Evolutionary conservation across 2,888 invertebrate species (phyloP), one percentile per base, ranked within the genome.

Genomic region (Chrysotoxum bicinctum): DNA sequence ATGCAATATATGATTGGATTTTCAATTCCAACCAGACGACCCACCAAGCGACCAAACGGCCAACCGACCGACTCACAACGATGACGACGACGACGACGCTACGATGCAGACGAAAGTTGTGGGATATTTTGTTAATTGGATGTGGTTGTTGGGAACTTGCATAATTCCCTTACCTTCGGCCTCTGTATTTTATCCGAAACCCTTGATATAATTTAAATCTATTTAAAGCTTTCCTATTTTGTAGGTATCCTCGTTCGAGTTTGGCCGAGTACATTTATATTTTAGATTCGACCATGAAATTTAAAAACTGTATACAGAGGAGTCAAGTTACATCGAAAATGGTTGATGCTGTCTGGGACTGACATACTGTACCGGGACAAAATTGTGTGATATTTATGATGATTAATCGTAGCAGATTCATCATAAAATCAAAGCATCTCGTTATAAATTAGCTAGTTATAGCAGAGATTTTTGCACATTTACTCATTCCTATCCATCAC

Each of bases 1-100:
- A 80, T 80, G 80, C 80, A 75, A 80, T 80, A 80, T 80, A 80
- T 80, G 80, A 84, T 84, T 84, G 84, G 80, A 84, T 84, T 84
- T 80, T 80, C 84, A 72, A 68, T 80, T 66, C 75, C 66, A 60
- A 66, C 66, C 84, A 80, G 70, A 75, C 74, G 66, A 52, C 69
- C 45, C 19, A 64, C 30, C 64, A 23, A 40, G n/a, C 9, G 12
- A 69, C 4, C 77, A 26, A 32, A 54, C 5, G 7, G 19, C 30
- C 54, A 7, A 54, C 16, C 54, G 52, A 73, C 19, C 14, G 8
- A 50, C 1, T n/a, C n/a, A n/a, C 23, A n/a, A 23, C 50, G 8
- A 26, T n/a, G 50, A 26, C 45, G 43, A 43, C 43, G 9, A 9
- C 16, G 16, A 9, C 16, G 9, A 50, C 14, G 23, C 50, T 12